A percentile compares a stretch with the other conserved stretches of the same genome.
Evolutionary conservation across 2,888 invertebrate genomes (phyloP).

Genomic region (Lucinisca nassula): DNA sequence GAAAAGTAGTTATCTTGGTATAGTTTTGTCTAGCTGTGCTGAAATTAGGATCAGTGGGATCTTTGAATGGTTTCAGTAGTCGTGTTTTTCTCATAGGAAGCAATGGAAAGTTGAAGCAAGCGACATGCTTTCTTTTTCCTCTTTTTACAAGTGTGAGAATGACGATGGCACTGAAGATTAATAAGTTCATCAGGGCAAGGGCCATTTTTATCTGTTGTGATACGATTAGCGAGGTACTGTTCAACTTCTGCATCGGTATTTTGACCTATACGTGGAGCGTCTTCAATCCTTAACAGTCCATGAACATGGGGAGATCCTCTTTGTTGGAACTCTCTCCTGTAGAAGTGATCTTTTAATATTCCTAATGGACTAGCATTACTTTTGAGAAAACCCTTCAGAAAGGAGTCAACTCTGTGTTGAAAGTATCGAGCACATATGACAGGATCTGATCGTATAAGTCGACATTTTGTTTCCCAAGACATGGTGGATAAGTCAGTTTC

Average conservation of each 20-base stretch:
- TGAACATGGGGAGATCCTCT: slow-evolving; percentile 72
- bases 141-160: slow-evolving; percentile 48
- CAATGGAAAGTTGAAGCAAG: slow-evolving; percentile 51
- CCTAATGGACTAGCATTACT: neutral
- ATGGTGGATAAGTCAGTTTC: too few species aligned
- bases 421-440: slow-evolving; percentile 63
- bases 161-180: slow-evolving; percentile 31
- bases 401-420: slow-evolving; percentile 52
- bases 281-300: slow-evolving; percentile 45
- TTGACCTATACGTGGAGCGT: neutral
- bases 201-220: neutral
- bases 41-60: neutral
- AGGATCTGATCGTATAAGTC: slow-evolving; percentile 24
- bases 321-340: slow-evolving; percentile 2
- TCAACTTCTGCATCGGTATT: neutral
- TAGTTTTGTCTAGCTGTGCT: neutral
- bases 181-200: neutral
- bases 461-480: too few species aligned
- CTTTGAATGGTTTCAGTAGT: slow-evolving; percentile 42
- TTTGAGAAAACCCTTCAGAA: neutral
- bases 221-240: too few species aligned
- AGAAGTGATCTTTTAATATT: slow-evolving; percentile 32
- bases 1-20: slow-evolving; percentile 1
- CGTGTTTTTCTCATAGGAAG: slow-evolving; percentile 52
- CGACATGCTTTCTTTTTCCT: slow-evolving; percentile 36